A percentile compares a stretch with the other conserved stretches of the same genome.
Evolutionary conservation across 1,140 invertebrate genomes (phyloP).

Genomic region (Eubasilissa regina): DNA sequence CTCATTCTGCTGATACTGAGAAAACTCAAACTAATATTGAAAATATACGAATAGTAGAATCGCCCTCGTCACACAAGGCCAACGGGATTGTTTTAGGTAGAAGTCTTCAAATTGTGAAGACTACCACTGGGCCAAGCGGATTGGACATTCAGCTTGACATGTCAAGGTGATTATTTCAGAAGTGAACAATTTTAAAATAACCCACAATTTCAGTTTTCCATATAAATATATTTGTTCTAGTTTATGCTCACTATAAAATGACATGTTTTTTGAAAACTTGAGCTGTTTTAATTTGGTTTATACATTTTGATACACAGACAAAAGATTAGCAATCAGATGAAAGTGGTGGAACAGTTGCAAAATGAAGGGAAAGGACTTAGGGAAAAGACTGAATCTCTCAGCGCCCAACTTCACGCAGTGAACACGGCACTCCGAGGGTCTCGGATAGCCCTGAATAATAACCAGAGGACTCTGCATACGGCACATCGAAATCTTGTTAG

Average conservation of each 20-base stretch:
- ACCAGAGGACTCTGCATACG: conserved; percentile 29
- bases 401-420: conserved; percentile 66
- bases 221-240: no score
- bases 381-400: conserved; percentile 68
- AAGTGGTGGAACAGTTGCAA: conserved; percentile 67
- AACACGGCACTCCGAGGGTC: conserved; percentile 63
- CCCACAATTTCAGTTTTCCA: no score
- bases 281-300: not conserved
- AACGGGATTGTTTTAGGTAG: not conserved
- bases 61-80: not conserved
- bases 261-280: no score
- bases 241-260: no score
- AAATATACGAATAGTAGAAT: not conserved
- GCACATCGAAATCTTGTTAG: conserved; percentile 26
- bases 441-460: conserved; percentile 19
- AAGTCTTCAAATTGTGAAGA: conserved; percentile 5
- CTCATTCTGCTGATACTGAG: not conserved
- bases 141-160: conserved; percentile 31
- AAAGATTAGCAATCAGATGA: conserved; percentile 68
- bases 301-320: conserved; percentile 61
- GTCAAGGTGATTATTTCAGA: conserved; percentile 2
- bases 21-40: not conserved
- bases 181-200: no score
- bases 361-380: conserved; percentile 66
- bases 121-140: not conserved